Base-by-base conservation (phyloP, 37 sponge, comb jelly and placozoan species). In the Oscarella lobularis region DNA sequence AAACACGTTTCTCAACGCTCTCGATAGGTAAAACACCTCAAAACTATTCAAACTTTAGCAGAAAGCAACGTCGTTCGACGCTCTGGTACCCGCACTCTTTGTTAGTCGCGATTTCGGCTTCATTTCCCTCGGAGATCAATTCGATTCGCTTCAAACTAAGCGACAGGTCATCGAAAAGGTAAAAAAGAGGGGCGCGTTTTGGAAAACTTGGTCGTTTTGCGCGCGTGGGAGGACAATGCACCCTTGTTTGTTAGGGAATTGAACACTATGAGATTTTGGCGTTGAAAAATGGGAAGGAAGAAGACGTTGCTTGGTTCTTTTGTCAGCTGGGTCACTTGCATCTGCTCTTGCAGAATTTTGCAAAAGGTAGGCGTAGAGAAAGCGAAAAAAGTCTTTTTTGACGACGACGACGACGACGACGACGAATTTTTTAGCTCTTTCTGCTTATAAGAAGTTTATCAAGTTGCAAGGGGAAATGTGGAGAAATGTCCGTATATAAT, bases 291-390 rank as follows among this genome's bases (percentile, higher is more conserved):
- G 60, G 20, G 20, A 48, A 48, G 60, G 60, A 48, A 9, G 60
- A 27, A 27, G 60, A 48, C 60, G 9, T 9, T 20, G 60, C 20
- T 9, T 48, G 14, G 9, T 55, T 82, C 1, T 39, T 83, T 66
- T 83, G 83, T 38, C 80, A 81, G 0, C 79, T 92, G 0, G 93
- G 86, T 40, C 93, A 92, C 68, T 78, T 87, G n/a, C 88, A 84
- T 39, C 77, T 92, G 0, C 84, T 92, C 27, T 66, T 92, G 29
- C 86, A 83, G 66, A 80, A 92, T 38, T 92, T 79, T 73, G 41
- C 77, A n/a, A 68, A 92, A 78, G 93, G 89, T 92, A 78, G 35
- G 76, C 38, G 32, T 3, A 37, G 35, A 2, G 36, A 29, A 31
- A n/a, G n/a, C n/a, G n/a, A n/a, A n/a, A n/a, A n/a, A n/a, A n/a